These are phyloP conservation scores for Rhea pennata DNA, from an alignment of 2,113 vertebrate species.

Conservation along the genomic window DNA sequence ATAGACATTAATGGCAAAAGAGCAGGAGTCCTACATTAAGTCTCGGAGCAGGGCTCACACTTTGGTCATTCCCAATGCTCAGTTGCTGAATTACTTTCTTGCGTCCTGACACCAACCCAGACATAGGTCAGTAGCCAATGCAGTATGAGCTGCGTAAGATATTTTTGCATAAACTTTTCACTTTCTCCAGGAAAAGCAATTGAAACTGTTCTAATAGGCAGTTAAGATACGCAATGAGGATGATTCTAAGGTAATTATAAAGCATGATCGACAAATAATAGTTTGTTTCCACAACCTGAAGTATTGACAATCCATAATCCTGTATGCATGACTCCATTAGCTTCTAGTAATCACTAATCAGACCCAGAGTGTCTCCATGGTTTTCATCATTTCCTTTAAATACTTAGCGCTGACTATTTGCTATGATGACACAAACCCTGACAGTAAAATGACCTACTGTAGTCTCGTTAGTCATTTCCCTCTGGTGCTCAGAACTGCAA, in stretches of 20 bases:
- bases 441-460: neutral
- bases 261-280: neutral
- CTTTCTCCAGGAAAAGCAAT: neutral
- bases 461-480: neutral
- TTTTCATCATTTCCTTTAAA: conserved; percentile 3
- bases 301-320: neutral
- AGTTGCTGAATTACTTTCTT: neutral
- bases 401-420: neutral
- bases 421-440: neutral
- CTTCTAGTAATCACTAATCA: neutral
- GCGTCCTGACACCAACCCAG: neutral
- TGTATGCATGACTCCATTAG: neutral
- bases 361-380: neutral
- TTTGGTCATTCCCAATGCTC: neutral
- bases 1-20: neutral
- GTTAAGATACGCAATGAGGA: neutral
- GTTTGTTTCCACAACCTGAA: neutral
- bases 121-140: neutral
- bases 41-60: neutral
- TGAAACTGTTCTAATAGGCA: neutral
- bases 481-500: neutral
- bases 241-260: neutral
- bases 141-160: neutral
- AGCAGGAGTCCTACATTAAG: neutral
- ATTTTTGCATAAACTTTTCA: neutral